These are phyloP conservation scores for Archips xylosteana DNA, from an alignment of 2,888 invertebrate genomes.

Conservation along the genomic window DNA sequence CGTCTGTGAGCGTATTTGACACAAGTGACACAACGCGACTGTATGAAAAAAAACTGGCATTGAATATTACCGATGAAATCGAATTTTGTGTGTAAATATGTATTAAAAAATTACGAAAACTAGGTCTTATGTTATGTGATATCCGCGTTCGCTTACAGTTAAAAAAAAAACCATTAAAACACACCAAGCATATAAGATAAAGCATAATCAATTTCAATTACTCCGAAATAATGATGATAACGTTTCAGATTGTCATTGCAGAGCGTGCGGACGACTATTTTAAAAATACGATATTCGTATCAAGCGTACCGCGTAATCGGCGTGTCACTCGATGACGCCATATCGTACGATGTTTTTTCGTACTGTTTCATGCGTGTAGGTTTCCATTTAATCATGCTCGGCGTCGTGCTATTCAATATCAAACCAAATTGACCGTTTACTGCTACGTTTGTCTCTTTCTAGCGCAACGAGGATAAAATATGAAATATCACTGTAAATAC, in stretches of 20 bases:
- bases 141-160: background rate
- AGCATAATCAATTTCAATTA: slow-evolving; percentile 13
- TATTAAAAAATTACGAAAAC: too few species aligned
- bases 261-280: slow-evolving; percentile 13
- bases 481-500: too few species aligned
- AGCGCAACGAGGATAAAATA: background rate
- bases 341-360: slow-evolving; percentile 74
- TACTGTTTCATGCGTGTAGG: slow-evolving; percentile 45
- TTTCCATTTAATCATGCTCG: slow-evolving; percentile 25
- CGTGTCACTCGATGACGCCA: slow-evolving; percentile 72
- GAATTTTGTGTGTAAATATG: too few species aligned
- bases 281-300: slow-evolving; percentile 52
- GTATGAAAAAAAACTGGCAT: too few species aligned
- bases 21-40: too few species aligned
- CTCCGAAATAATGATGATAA: slow-evolving; percentile 5
- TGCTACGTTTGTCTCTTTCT: background rate
- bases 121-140: background rate
- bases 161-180: background rate
- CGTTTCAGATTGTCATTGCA: background rate
- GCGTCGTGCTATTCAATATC: slow-evolving; percentile 8
- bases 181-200: background rate
- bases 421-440: background rate
- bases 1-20: too few species aligned
- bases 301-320: slow-evolving; percentile 53
- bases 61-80: too few species aligned